Base-by-base conservation (phyloP, 2,113 vertebrate species). In the Hemiprocne comata region DNA sequence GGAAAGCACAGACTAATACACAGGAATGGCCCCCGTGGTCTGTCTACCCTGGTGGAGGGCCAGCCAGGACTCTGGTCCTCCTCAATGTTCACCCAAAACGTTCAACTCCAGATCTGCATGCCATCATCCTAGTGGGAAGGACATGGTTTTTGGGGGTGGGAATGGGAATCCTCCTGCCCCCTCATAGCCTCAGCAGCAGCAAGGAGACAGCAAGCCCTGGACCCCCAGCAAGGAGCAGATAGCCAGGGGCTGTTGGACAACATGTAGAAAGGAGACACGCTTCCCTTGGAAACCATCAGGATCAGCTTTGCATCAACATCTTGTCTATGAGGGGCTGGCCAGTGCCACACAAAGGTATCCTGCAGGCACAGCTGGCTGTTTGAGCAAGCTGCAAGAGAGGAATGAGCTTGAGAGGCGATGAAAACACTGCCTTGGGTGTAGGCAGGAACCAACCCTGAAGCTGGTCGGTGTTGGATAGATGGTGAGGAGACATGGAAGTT, bases 251-350 rank as follows among this genome's bases (percentile, higher is more conserved):
- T 93, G 42, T 34, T 23, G 60, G 76, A 17, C 48, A n/a, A 4
- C 0, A 0, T 13, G 28, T 17, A 28, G 64, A 74, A 89, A 69
- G 77, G 29, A 89, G 34, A 71, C 7, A 33, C 3, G 0, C 38
- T 71, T 75, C 40, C 31, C 53, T 36, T 25, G 66, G 77, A 86
- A 76, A 40, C 16, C 8, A 0, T 15, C 28, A 23, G n/a, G 21
- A 64, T 66, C 40, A 28, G n/a, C 62, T 92, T 84, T 7, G 5
- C 42, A 38, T 17, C 62, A 10, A 10, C 2, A 4, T n/a, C 76
- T 84, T 72, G 50, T 13, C n/a, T 7, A 5, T 1, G 55, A 76
- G 50, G 31, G 12, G 29, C 70, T 65, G 64, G 58, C 34, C 26
- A 12, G 38, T 46, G 50, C 33, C 58, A 53, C 5, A 1, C 7